These are phyloP conservation scores for Petrocephalus microphthalmus DNA, from an alignment of 2,113 vertebrate genomes.

Conservation along the genomic window DNA sequence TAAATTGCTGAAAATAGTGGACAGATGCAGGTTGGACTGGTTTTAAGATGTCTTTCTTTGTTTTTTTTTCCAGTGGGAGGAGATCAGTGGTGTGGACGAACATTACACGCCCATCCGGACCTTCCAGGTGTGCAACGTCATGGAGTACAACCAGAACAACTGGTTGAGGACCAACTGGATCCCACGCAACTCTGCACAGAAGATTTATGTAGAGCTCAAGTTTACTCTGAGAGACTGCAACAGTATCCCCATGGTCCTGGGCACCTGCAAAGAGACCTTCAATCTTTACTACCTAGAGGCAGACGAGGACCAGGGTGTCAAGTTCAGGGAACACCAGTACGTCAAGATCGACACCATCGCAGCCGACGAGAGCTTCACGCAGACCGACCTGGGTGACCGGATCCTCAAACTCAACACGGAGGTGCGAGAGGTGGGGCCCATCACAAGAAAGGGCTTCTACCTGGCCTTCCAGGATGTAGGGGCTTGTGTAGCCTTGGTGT, in stretches of 20 bases:
- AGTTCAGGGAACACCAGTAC: conserved; percentile 89
- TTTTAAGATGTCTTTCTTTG: not conserved
- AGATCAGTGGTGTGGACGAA: conserved; percentile 96
- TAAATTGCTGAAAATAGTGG: not conserved
- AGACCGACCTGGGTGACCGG: conserved; percentile 94
- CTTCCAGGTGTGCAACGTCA: conserved; percentile 98
- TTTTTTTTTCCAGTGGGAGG: conserved; percentile 79
- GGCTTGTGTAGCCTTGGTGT: conserved; percentile 66
- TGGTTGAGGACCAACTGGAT: conserved; percentile 99
- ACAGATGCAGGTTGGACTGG: not conserved
- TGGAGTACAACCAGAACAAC: conserved; percentile 98
- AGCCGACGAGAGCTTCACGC: conserved; percentile 96
- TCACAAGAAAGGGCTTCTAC: conserved; percentile 90
- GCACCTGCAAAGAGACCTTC: conserved; percentile 98
- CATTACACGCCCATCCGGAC: conserved; percentile 96
- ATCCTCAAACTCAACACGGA: conserved; percentile 98
- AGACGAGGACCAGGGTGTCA: conserved; percentile 83
- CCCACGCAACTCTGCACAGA: conserved; percentile 87
- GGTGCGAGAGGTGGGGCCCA: conserved; percentile 86
- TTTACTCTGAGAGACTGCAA: conserved; percentile 97
- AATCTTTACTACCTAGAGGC: conserved; percentile 94
- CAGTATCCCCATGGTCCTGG: conserved; percentile 89
- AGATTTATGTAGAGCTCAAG: conserved; percentile 96
- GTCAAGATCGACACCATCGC: conserved; percentile 97
- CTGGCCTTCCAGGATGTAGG: conserved; percentile 86